Evolutionary conservation across 1,140 invertebrate genomes (phyloP).

Genomic region (Nylanderia fulva): DNA sequence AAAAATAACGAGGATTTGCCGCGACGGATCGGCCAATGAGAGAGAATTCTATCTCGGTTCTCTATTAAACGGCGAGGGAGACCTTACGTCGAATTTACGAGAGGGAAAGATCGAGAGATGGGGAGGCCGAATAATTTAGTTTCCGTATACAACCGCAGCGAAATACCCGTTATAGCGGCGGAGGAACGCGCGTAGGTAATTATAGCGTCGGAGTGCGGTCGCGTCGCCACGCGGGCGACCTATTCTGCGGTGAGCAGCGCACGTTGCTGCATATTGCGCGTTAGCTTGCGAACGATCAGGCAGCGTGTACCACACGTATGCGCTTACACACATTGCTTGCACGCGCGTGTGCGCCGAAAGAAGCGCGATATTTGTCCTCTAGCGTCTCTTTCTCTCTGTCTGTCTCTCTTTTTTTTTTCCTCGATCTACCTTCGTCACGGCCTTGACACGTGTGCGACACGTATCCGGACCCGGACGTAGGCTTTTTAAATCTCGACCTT

Average conservation of each 20-base stretch:
- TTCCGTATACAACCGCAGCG: conserved; percentile 58
- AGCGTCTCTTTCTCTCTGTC: background rate
- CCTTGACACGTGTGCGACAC: conserved; percentile 35
- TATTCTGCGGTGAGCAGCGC: conserved; percentile 60
- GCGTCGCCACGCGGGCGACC: conserved; percentile 57
- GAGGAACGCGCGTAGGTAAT: conserved; percentile 55
- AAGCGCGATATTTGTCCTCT: conserved; percentile 27
- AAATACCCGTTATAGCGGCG: conserved; percentile 37
- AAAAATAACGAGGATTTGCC: background rate
- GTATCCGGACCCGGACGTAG: background rate
- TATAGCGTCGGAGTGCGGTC: conserved; percentile 58
- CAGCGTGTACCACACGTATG: background rate
- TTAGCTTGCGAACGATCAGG: conserved; percentile 16
- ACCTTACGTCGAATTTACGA: conserved; percentile 28
- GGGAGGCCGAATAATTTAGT: conserved; percentile 50
- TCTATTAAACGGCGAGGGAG: conserved; percentile 28
- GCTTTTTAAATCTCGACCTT: conserved; percentile 41
- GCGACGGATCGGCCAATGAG: conserved; percentile 25
- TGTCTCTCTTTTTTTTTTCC: background rate
- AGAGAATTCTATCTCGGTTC: conserved; percentile 36
- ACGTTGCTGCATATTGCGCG: conserved; percentile 56
- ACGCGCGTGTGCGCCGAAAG: conserved; percentile 5
- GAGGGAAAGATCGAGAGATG: too few relatives aligned
- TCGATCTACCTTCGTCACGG: background rate
- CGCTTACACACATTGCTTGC: background rate